phyloP scores from a whole-genome alignment of 1,140 invertebrate genomes.

The Aphelenchoides avenae region DNA sequence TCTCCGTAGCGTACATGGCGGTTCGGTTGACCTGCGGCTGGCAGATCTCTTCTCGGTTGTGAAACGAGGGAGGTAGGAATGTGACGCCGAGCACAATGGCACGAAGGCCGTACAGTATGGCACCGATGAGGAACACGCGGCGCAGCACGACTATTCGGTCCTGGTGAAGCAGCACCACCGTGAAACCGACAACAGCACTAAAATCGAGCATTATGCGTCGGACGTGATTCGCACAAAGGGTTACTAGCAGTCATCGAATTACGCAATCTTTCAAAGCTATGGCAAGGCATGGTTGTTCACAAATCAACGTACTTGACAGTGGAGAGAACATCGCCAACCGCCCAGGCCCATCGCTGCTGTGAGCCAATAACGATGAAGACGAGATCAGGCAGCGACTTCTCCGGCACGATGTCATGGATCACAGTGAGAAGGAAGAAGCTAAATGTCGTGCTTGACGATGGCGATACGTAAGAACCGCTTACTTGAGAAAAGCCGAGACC shows the following conservation, averaged over 20 bases:
- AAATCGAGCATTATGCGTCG: slow-evolving; percentile 14
- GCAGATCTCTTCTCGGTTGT: slow-evolving; percentile 57
- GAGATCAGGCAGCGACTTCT: slow-evolving; percentile 47
- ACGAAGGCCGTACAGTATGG: slow-evolving; percentile 43
- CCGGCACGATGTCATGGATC: slow-evolving; percentile 57
- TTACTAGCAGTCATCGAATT: too few relatives aligned
- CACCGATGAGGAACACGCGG: slow-evolving; percentile 52
- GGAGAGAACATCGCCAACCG: slow-evolving; percentile 56
- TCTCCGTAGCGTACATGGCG: slow-evolving; percentile 50
- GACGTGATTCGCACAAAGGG: slow-evolving; percentile 5
- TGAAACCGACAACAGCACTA: slow-evolving; percentile 54
- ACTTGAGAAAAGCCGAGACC: slow-evolving; percentile 57
- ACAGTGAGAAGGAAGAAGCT: slow-evolving; percentile 58
- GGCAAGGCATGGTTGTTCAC: too few relatives aligned
- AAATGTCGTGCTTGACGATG: too few relatives aligned
- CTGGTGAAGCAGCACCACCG: slow-evolving; percentile 50
- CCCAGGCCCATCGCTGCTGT: slow-evolving; percentile 59
- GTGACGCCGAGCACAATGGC: slow-evolving; percentile 55
- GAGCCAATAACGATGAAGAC: slow-evolving; percentile 53
- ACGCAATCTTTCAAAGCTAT: slow-evolving; percentile 10
- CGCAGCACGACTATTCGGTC: slow-evolving; percentile 52
- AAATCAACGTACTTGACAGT: slow-evolving; percentile 54
- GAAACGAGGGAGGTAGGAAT: slow-evolving; percentile 55
- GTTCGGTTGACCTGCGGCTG: slow-evolving; percentile 55
- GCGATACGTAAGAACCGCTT: too few relatives aligned